Evolutionary conservation across 2,888 invertebrate genomes (phyloP), one percentile per base, ranked within the genome.

Genomic region (Diplolepis rosae): DNA sequence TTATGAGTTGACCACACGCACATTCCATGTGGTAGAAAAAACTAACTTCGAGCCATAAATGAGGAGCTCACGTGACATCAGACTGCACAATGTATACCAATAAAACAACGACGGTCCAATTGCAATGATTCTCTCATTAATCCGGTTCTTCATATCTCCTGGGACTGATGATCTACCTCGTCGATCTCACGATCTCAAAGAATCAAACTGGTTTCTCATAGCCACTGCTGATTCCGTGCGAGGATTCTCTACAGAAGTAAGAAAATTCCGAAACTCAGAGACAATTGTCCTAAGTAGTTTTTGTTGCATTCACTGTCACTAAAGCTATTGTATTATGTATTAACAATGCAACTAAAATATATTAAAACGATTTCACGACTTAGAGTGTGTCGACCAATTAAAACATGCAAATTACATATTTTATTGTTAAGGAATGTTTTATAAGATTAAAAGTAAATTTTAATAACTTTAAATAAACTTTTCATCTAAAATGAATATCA

Each of bases 61-160:
- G 76, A 74, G 71, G 71, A 74, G 68, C 39, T 79, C 74, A 77
- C 79, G 77, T 79, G 79, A 77, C 76, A 72, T 71, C 42, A 56
- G 66, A 24, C 22, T 27, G 27, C 50, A 50, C 22, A 50, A 50
- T 50, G 50, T 61, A 61, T 61, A 35, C 24, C 39, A 61, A 61
- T 24, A 61, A 39, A 56, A 61, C 6, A 61, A 61, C 35, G n/a
- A 61, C 32, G 35, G 35, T 24, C 61, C 61, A 61, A 61, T 61
- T 61, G 35, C 22, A 35, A 24, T 18, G 35, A 61, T 22, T 39
- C 32, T 32, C 7, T 35, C 56, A 56, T 35, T 56, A 56, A 56
- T 56, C 56, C 56, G 35, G 35, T 56, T 56, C 56, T 35, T 56
- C 56, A 24, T 61, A 35, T 61, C 61, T 24, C 22, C 22, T 61